Evolutionary conservation across 2,797 vertebrate genomes (phyloP).

Genomic region (Crocodylus rhombifer): DNA sequence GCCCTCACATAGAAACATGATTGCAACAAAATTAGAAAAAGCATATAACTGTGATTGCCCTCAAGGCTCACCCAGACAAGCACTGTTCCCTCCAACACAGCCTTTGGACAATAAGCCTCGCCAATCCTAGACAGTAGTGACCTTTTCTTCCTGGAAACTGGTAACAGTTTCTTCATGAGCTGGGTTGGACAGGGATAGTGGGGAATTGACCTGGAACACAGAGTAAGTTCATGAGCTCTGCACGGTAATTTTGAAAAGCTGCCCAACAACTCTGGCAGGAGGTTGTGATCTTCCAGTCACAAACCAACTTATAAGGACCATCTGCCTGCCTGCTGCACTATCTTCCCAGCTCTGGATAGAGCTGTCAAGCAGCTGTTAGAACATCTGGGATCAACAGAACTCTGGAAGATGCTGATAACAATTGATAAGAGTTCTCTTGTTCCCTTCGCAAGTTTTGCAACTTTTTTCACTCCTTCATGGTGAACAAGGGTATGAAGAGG

Average conservation of each 20-base stretch:
- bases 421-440: background rate
- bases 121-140: background rate
- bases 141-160: slow-evolving; percentile 44
- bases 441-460: background rate
- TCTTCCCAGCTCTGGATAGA: accelerated
- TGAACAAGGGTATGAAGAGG: background rate
- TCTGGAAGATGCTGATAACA: background rate
- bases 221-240: slow-evolving; percentile 20
- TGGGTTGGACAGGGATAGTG: background rate
- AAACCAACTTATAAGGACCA: background rate
- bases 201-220: slow-evolving; percentile 55
- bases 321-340: accelerated
- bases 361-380: background rate
- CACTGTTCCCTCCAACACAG: accelerated
- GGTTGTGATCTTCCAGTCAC: background rate
- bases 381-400: accelerated
- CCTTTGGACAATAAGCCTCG: background rate
- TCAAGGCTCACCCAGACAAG: accelerated
- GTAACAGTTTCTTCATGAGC: slow-evolving; percentile 38
- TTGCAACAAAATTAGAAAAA: background rate
- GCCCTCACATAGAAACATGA: background rate
- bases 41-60: background rate
- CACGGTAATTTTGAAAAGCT: background rate
- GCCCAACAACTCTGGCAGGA: background rate
- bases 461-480: background rate